A percentile compares a stretch with the other conserved stretches of the same genome.
Conservation (phyloP, 2,113 vertebrate species). For the Mesoclemmys tuberculata region DNA sequence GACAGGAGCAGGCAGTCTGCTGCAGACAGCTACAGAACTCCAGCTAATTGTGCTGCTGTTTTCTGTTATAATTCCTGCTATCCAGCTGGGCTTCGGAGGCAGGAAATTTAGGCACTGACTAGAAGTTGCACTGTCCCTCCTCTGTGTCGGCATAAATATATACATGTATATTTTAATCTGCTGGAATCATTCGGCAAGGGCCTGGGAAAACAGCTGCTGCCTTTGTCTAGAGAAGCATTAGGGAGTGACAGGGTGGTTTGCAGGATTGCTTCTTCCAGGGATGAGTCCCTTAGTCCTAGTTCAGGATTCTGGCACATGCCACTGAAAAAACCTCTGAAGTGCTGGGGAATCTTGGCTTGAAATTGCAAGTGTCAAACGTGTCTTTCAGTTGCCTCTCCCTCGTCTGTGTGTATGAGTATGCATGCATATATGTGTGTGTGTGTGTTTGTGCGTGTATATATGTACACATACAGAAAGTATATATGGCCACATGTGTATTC, state of each 20-base stretch:
- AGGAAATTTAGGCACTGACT: constrained; percentile 81
- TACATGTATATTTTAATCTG: constrained; percentile 78
- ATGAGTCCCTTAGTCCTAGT: not conserved
- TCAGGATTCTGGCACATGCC: not conserved
- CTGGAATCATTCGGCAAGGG: constrained; percentile 69
- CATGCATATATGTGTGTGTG: not conserved
- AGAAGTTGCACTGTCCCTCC: constrained; percentile 79
- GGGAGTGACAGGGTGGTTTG: not conserved
- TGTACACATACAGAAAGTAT: not conserved
- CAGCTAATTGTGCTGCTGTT: constrained; percentile 87
- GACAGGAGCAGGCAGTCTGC: constrained; percentile 82
- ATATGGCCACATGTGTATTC: not conserved
- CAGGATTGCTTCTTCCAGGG: constrained; percentile 15
- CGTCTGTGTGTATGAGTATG: not conserved
- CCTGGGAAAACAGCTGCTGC: constrained; percentile 66
- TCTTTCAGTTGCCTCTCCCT: not conserved
- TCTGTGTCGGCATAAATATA: constrained; percentile 78
- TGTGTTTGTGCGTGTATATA: not conserved
- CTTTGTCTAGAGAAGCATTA: constrained; percentile 28
- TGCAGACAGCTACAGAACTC: constrained; percentile 85
- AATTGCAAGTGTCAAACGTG: not conserved
- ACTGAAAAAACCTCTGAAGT: not conserved
- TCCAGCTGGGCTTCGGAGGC: constrained; percentile 84
- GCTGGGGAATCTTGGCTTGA: not conserved
- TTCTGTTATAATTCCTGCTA: constrained; percentile 84